Percentiles rank a stretch among this genome's conserved stretches.
These are phyloP conservation scores for Enteromius mattozi DNA, from an alignment of 2,797 vertebrate species.

Conservation along the genomic window DNA sequence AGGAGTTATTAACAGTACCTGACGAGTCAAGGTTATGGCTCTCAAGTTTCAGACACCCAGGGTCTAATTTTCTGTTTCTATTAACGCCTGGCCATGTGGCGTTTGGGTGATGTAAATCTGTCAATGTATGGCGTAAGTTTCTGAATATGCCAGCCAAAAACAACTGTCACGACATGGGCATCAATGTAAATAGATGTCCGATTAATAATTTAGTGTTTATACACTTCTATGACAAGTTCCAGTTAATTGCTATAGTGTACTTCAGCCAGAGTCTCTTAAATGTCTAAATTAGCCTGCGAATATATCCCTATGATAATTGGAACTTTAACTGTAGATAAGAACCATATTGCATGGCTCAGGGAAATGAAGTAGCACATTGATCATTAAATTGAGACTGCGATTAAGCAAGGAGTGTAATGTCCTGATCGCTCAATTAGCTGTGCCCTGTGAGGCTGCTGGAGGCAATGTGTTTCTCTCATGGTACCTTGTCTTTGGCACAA, in stretches of 20 bases:
- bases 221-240: not conserved
- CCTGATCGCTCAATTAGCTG: conserved; percentile 70
- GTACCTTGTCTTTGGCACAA: conserved; percentile 53
- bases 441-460: conserved; percentile 57
- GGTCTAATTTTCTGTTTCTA: conserved; percentile 8
- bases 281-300: conserved; percentile 27
- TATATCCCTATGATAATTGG: not conserved
- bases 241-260: conserved; percentile 10
- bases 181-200: not conserved
- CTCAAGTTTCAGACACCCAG: conserved; percentile 47
- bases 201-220: not conserved
- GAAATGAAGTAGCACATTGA: conserved; percentile 33
- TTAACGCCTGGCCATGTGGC: conserved; percentile 4
- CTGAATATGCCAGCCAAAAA: not conserved
- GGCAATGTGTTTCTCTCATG: conserved; percentile 61
- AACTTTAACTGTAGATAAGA: conserved; percentile 20
- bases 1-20: conserved; percentile 39
- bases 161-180: not conserved
- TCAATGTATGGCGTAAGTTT: not conserved
- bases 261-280: conserved; percentile 37
- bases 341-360: conserved; percentile 16
- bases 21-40: conserved; percentile 34
- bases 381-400: conserved; percentile 57
- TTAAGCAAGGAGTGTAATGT: conserved; percentile 58
- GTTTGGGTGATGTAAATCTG: not conserved